Conservation (phyloP, 2,888 invertebrate genomes). For the Stratiomys singularior region DNA sequence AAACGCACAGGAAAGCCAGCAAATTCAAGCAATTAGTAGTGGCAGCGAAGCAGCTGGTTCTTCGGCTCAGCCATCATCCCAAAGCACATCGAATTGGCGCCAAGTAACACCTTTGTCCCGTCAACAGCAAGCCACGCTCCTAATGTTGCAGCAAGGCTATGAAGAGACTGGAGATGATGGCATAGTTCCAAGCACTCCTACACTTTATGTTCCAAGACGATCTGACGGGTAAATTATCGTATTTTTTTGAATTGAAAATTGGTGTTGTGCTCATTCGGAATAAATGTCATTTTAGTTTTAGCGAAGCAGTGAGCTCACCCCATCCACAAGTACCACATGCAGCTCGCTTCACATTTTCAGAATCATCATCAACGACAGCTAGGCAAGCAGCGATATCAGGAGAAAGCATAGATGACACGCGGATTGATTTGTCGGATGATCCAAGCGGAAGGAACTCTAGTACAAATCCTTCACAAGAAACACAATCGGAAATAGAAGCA, state of each 20-base stretch:
- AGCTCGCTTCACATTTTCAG: slow-evolving; percentile 74
- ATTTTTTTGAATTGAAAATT: too few relatives aligned
- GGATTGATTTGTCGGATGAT: slow-evolving; percentile 73
- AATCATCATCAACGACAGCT: slow-evolving; percentile 63
- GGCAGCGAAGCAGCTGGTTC: slow-evolving; percentile 71
- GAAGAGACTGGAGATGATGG: slow-evolving; percentile 70
- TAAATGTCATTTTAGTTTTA: slow-evolving; percentile 69
- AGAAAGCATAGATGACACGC: slow-evolving; percentile 79
- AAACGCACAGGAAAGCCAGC: slow-evolving; percentile 67
- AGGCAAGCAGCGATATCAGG: slow-evolving; percentile 57
- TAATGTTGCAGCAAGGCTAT: slow-evolving; percentile 58
- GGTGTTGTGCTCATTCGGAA: too few relatives aligned
- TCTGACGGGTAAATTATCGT: slow-evolving; percentile 72
- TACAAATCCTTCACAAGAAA: slow-evolving; percentile 74
- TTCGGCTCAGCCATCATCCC: slow-evolving; percentile 51
- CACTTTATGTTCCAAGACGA: slow-evolving; percentile 82
- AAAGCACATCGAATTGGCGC: slow-evolving; percentile 56
- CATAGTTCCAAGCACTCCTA: slow-evolving; percentile 91
- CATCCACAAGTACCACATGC: slow-evolving; percentile 77
- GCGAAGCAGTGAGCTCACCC: slow-evolving; percentile 92
- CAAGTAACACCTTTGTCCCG: slow-evolving; percentile 60
- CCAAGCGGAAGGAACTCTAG: slow-evolving; percentile 70
- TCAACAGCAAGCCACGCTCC: slow-evolving; percentile 59
- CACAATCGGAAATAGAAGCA: slow-evolving; percentile 66
- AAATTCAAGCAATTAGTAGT: slow-evolving; percentile 81